A percentile compares a stretch with the other conserved stretches of the same genome.
Conservation (phyloP, 2,113 vertebrate species). For the Podarcis raffonei region DNA sequence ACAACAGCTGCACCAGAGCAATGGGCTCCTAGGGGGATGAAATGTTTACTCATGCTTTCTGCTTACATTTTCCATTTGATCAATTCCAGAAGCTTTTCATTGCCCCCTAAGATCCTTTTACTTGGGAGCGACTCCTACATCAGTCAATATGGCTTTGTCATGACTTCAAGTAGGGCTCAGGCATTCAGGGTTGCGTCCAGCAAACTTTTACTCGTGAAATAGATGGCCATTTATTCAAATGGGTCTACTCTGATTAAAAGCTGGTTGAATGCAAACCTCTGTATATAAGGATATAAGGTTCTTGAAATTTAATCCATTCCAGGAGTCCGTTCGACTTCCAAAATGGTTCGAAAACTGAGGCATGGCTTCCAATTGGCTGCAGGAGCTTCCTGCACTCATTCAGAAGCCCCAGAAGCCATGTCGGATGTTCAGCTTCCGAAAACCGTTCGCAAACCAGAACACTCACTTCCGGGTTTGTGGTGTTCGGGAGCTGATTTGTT, state of each 20-base stretch:
- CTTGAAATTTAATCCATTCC: too few relatives aligned
- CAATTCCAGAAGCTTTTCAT: conserved; percentile 22
- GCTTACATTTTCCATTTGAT: conserved; percentile 32
- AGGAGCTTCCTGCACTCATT: too few relatives aligned
- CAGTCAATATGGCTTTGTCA: background rate
- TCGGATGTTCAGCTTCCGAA: too few relatives aligned
- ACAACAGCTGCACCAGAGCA: conserved; percentile 62
- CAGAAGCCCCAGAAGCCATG: too few relatives aligned
- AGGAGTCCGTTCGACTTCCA: too few relatives aligned
- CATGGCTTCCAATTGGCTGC: too few relatives aligned
- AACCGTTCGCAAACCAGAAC: too few relatives aligned
- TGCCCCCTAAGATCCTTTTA: conserved; percentile 15
- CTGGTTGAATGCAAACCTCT: too few relatives aligned
- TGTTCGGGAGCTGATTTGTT: too few relatives aligned
- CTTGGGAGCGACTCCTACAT: background rate
- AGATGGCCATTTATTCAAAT: background rate
- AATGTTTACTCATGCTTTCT: conserved; percentile 15
- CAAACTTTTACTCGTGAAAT: background rate
- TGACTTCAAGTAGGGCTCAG: background rate
- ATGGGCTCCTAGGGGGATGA: conserved; percentile 32
- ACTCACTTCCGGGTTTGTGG: too few relatives aligned
- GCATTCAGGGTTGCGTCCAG: background rate
- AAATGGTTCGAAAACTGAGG: too few relatives aligned
- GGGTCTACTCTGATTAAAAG: background rate
- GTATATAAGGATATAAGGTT: too few relatives aligned